phyloP scores from a whole-genome alignment of 2,888 invertebrate species.

The Elysia crispata region DNA sequence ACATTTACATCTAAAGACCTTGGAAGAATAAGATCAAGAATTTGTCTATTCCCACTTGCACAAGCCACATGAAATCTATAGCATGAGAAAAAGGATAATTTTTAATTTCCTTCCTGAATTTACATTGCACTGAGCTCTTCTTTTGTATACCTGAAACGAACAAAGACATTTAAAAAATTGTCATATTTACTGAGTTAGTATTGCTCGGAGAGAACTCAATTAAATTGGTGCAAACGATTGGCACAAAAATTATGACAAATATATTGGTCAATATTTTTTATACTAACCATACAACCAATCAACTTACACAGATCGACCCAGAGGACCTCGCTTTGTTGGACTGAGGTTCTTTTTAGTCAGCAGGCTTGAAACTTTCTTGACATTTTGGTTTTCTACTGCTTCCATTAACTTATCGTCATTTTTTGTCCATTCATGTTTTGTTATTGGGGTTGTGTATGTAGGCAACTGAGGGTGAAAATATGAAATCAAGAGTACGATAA shows the following conservation, averaged over 20 bases:
- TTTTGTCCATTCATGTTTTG: slow-evolving; percentile 69
- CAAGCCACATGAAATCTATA: slow-evolving; percentile 72
- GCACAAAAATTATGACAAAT: too few species aligned
- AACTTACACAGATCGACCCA: slow-evolving; percentile 74
- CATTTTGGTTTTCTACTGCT: slow-evolving; percentile 66
- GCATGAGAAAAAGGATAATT: slow-evolving; percentile 3
- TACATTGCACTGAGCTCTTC: too few species aligned
- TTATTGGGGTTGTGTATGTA: slow-evolving; percentile 61
- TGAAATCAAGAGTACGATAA: not conserved
- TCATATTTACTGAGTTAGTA: too few species aligned
- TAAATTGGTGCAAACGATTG: too few species aligned
- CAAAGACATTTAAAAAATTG: too few species aligned
- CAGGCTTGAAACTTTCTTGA: slow-evolving; percentile 64
- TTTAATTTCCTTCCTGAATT: too few species aligned
- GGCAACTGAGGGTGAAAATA: not conserved
- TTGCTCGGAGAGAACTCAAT: too few species aligned
- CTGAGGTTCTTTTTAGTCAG: slow-evolving; percentile 69
- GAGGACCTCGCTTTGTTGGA: slow-evolving; percentile 71
- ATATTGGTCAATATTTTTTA: too few species aligned
- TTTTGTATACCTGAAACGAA: too few species aligned
- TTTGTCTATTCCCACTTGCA: slow-evolving; percentile 62
- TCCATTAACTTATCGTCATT: slow-evolving; percentile 74
- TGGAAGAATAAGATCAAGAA: slow-evolving; percentile 64
- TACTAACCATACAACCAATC: not conserved
- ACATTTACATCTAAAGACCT: slow-evolving; percentile 69